A percentile compares a stretch with the other conserved stretches of the same genome.
phyloP scores from a whole-genome alignment of 1,140 invertebrate species.

The Meloidogyne exigua region DNA sequence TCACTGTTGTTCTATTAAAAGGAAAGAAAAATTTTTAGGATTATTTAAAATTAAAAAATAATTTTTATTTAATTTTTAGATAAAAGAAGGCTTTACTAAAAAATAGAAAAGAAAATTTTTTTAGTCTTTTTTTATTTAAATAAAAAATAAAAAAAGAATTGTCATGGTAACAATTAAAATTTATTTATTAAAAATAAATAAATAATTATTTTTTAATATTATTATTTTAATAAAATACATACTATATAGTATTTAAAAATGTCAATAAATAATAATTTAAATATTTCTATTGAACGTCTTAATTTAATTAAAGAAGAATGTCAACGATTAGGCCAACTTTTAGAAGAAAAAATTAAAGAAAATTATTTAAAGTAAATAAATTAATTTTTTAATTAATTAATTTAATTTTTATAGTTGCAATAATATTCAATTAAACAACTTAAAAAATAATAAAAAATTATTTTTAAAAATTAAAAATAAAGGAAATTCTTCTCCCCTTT shows the following conservation, averaged over 20 bases:
- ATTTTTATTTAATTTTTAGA: too few species aligned
- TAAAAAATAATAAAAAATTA: background rate
- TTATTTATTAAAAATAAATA: background rate
- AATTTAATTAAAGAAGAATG: background rate
- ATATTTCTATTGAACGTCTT: constrained; percentile 1
- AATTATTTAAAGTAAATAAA: background rate
- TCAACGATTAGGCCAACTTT: background rate
- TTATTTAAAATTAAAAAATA: too few species aligned
- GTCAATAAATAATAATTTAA: background rate
- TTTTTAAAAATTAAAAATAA: constrained; percentile 6
- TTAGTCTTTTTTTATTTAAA: too few species aligned
- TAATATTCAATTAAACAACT: background rate
- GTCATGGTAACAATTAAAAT: background rate
- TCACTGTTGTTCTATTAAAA: too few species aligned
- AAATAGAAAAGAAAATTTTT: too few species aligned
- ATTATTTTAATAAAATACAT: background rate
- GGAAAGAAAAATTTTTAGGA: too few species aligned
- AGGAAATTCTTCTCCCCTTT: background rate
- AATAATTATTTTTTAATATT: background rate
- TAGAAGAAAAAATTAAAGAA: background rate
- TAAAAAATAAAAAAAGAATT: too few species aligned
- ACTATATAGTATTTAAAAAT: background rate
- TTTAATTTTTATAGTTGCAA: background rate
- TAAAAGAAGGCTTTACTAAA: too few species aligned
- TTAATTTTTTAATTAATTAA: background rate